Evolutionary conservation across 2,888 invertebrate species (phyloP).

Genomic region (Ctenicera cuprea): DNA sequence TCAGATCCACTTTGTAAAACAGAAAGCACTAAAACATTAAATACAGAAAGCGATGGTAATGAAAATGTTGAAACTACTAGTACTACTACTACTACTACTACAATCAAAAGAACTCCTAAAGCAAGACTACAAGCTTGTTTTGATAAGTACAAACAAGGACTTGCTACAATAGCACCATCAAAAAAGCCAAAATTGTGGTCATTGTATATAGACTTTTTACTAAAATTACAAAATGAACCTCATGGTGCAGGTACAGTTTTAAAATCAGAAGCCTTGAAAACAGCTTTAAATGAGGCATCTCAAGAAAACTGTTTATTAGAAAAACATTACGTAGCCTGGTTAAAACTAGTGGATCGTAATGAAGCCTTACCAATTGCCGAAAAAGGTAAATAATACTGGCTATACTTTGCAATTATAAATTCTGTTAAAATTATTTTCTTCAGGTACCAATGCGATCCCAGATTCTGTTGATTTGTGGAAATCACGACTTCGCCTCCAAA

Average conservation of each 20-base stretch:
- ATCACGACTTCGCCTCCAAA: constrained; percentile 72
- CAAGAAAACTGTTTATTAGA: constrained; percentile 61
- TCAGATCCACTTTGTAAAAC: no score
- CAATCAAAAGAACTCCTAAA: constrained; percentile 31
- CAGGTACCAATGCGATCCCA: constrained; percentile 72
- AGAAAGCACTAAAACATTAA: not conserved
- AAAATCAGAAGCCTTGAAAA: constrained; percentile 74
- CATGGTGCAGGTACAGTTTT: constrained; percentile 71
- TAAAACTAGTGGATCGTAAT: constrained; percentile 62
- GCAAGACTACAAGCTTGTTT: constrained; percentile 60
- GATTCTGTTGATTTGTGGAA: constrained; percentile 75
- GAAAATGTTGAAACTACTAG: not conserved
- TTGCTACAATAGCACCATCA: constrained; percentile 54
- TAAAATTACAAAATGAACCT: constrained; percentile 74
- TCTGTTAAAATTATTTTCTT: not conserved
- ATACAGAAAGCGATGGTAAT: not conserved
- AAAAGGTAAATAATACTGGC: constrained; percentile 43
- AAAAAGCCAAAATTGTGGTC: constrained; percentile 60
- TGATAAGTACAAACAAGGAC: constrained; percentile 62
- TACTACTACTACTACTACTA: no score
- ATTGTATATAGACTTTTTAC: constrained; percentile 75
- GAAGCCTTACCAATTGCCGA: constrained; percentile 59
- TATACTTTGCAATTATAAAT: no score
- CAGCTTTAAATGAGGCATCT: constrained; percentile 69
- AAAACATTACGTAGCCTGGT: constrained; percentile 65